phyloP scores from a whole-genome alignment of 2,888 invertebrate genomes.

The Agrilus cyanescens region DNA sequence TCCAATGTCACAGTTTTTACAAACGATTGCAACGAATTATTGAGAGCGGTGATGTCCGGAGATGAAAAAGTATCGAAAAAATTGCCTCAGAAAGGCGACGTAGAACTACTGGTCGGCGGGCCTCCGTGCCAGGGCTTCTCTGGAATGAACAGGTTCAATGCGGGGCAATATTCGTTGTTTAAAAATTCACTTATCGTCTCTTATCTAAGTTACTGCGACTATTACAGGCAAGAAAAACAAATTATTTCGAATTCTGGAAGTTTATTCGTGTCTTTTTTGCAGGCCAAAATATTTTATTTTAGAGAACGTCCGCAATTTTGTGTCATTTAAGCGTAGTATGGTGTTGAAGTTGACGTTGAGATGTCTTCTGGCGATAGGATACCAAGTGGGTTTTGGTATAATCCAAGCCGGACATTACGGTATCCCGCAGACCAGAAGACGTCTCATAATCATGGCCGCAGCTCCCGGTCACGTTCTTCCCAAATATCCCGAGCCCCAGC shows the following conservation, averaged over 20 bases:
- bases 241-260: neutral
- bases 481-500: conserved; percentile 64
- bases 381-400: conserved; percentile 78
- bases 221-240: conserved; percentile 43
- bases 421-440: conserved; percentile 67
- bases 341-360: conserved; percentile 67
- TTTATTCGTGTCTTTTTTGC: conserved; percentile 9
- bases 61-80: conserved; percentile 13
- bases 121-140: conserved; percentile 87
- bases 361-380: conserved; percentile 70
- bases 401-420: conserved; percentile 80
- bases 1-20: conserved; percentile 60
- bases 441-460: conserved; percentile 65
- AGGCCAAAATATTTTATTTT: conserved; percentile 67
- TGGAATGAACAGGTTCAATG: conserved; percentile 81
- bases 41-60: conserved; percentile 56
- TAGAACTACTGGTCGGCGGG: conserved; percentile 74
- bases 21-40: conserved; percentile 68
- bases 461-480: conserved; percentile 68
- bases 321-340: conserved; percentile 69
- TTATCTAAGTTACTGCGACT: conserved; percentile 75
- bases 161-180: conserved; percentile 70
- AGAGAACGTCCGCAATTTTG: conserved; percentile 80
- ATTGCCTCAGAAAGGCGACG: conserved; percentile 66
- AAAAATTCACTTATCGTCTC: conserved; percentile 77